Conservation (phyloP, 2,888 invertebrate genomes). For the Andrena minutula region DNA sequence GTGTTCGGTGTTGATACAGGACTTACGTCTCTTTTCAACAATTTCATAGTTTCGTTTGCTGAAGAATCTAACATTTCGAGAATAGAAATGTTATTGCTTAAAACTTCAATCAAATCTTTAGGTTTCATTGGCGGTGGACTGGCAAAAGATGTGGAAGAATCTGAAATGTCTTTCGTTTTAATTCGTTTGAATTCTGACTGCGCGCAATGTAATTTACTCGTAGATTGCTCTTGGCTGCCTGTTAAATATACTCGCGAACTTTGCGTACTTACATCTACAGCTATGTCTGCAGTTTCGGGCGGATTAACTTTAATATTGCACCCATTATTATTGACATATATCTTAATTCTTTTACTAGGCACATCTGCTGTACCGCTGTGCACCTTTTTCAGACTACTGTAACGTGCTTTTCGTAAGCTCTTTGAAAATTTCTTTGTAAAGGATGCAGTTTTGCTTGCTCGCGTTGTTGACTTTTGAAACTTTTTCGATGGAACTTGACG, state of each 20-base stretch:
- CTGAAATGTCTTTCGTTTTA: conserved; percentile 77
- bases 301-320: conserved; percentile 65
- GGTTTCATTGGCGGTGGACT: conserved; percentile 77
- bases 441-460: conserved; percentile 69
- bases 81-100: conserved; percentile 76
- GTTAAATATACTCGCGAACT: conserved; percentile 73
- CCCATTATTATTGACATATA: conserved; percentile 55
- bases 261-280: conserved; percentile 76
- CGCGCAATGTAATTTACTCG: conserved; percentile 66
- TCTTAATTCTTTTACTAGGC: conserved; percentile 52
- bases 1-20: conserved; percentile 83
- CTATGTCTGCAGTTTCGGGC: conserved; percentile 49
- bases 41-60: conserved; percentile 67
- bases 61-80: conserved; percentile 81
- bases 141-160: conserved; percentile 82
- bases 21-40: conserved; percentile 73
- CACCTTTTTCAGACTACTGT: conserved; percentile 68
- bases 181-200: conserved; percentile 62
- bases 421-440: conserved; percentile 70
- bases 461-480: conserved; percentile 69
- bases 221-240: conserved; percentile 50
- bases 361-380: conserved; percentile 12
- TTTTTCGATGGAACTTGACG: conserved; percentile 59
- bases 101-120: conserved; percentile 58
- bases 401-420: conserved; percentile 70